Evolutionary conservation across 2,113 vertebrate species (phyloP).

Genomic region (Pholis gunnellus): DNA sequence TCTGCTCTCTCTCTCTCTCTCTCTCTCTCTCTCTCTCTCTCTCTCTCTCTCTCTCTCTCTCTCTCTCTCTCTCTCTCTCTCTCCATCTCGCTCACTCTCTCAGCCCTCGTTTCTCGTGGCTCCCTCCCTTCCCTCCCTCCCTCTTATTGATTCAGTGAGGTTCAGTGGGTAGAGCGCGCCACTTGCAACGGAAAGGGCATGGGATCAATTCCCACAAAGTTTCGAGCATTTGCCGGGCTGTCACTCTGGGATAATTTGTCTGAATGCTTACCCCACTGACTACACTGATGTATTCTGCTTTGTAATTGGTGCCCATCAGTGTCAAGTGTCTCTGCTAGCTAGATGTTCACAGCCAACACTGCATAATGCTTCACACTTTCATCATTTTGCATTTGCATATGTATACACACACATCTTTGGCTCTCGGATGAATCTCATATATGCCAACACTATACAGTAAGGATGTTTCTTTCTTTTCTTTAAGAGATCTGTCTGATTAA

Average conservation of each 20-base stretch:
- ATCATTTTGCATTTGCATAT: slow-evolving; percentile 37
- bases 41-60: slow-evolving; percentile 7
- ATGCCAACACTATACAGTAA: neutral
- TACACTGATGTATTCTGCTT: slow-evolving; percentile 63
- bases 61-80: neutral
- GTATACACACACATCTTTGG: neutral
- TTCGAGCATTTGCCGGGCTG: slow-evolving; percentile 60
- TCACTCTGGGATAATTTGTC: slow-evolving; percentile 71
- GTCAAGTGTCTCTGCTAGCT: slow-evolving; percentile 67
- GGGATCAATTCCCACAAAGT: slow-evolving; percentile 75
- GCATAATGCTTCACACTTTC: slow-evolving; percentile 22
- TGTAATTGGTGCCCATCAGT: slow-evolving; percentile 73
- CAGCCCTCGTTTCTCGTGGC: slow-evolving; percentile 23
- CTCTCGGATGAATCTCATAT: slow-evolving; percentile 29
- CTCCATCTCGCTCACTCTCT: neutral
- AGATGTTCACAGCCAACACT: slow-evolving; percentile 41
- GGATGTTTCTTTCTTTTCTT: neutral
- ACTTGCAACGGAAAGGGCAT: slow-evolving; percentile 60
- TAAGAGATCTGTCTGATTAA: neutral
- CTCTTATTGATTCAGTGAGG: slow-evolving; percentile 65
- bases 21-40: neutral
- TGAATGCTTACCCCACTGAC: slow-evolving; percentile 52
- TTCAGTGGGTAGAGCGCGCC: slow-evolving; percentile 62
- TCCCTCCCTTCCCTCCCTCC: slow-evolving; percentile 30
- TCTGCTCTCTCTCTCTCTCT: slow-evolving; percentile 9